Conservation (phyloP, 1,140 invertebrate genomes). For the Atopsyche davidsoni region DNA sequence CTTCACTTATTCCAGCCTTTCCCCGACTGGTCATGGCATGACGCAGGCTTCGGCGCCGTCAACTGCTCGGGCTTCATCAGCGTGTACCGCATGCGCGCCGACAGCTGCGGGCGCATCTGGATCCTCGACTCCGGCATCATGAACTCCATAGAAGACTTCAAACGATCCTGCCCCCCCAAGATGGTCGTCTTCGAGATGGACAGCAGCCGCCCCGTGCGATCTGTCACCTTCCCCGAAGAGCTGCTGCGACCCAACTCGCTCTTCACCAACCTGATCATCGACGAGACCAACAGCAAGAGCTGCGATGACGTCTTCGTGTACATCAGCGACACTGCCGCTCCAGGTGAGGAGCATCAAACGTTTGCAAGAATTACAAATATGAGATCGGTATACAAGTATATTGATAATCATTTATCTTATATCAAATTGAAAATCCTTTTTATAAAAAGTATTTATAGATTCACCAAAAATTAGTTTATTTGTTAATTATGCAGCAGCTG, state of each 20-base stretch:
- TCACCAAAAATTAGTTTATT: not conserved
- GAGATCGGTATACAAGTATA: too few species aligned
- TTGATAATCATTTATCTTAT: too few species aligned
- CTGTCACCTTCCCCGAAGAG: slow-evolving; percentile 56
- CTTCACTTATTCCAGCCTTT: slow-evolving; percentile 52
- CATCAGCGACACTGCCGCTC: slow-evolving; percentile 70
- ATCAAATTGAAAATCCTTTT: too few species aligned
- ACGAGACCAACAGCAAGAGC: slow-evolving; percentile 56
- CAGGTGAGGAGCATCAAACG: slow-evolving; percentile 46
- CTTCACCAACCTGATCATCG: slow-evolving; percentile 70
- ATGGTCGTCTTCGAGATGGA: slow-evolving; percentile 70
- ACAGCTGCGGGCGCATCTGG: slow-evolving; percentile 73
- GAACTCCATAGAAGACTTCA: slow-evolving; percentile 69
- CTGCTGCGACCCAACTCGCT: slow-evolving; percentile 62
- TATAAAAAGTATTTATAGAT: too few species aligned
- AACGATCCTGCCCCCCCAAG: slow-evolving; percentile 68
- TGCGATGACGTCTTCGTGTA: slow-evolving; percentile 74
- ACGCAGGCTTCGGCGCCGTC: slow-evolving; percentile 57
- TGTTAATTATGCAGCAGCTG: not conserved
- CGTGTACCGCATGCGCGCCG: slow-evolving; percentile 65
- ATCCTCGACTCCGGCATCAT: slow-evolving; percentile 65
- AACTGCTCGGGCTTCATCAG: slow-evolving; percentile 71
- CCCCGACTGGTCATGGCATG: slow-evolving; percentile 74
- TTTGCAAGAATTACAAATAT: too few species aligned
- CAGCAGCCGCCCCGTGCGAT: slow-evolving; percentile 59